Evolutionary conservation across 2,113 vertebrate species (phyloP).

Genomic region (Eptesicus fuscus): DNA sequence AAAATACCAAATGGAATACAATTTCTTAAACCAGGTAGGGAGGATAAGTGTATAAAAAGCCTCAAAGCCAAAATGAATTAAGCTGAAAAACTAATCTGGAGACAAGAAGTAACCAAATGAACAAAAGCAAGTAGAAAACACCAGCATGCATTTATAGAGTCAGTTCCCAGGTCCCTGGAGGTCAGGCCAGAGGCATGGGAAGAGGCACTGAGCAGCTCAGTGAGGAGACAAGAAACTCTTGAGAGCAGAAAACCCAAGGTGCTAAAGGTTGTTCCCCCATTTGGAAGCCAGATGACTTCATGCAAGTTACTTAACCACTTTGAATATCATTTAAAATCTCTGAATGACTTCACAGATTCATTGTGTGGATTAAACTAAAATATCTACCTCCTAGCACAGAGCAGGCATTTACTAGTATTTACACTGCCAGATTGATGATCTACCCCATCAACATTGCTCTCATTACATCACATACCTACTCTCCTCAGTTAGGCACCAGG

Average conservation of each 20-base stretch:
- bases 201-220: neutral
- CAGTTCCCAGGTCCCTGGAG: constrained; percentile 51
- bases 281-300: neutral
- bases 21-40: constrained; percentile 51
- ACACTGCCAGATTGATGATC: neutral
- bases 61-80: constrained; percentile 33
- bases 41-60: constrained; percentile 31
- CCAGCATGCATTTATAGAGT: constrained; percentile 25
- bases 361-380: neutral
- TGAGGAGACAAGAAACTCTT: neutral
- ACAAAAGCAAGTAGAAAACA: constrained; percentile 35
- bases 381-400: neutral
- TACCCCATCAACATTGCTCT: neutral
- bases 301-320: neutral
- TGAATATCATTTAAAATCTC: neutral
- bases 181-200: constrained; percentile 45
- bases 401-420: neutral
- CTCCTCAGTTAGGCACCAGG: neutral
- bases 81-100: constrained; percentile 33
- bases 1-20: constrained; percentile 55
- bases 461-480: neutral
- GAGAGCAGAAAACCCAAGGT: neutral
- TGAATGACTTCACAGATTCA: neutral
- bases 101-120: constrained; percentile 21
- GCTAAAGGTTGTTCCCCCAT: neutral